Evolutionary conservation across 2,888 invertebrate genomes (phyloP).

Genomic region (Physocephala rufipes): DNA sequence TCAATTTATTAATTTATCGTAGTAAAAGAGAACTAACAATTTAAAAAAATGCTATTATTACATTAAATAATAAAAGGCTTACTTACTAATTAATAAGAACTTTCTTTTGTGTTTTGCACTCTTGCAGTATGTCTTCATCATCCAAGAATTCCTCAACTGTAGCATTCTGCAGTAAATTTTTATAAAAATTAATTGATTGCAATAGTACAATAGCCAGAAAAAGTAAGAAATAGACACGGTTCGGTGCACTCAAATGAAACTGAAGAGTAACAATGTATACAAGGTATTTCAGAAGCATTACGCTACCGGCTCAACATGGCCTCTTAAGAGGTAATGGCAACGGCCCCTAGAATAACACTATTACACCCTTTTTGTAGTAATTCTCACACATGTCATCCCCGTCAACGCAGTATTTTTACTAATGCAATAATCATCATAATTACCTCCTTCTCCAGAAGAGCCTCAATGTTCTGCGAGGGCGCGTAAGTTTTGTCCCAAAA

Average conservation of each 20-base stretch:
- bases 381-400: not conserved
- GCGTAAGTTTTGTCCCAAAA: slow-evolving; percentile 66
- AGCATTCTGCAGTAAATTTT: slow-evolving; percentile 75
- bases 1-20: not conserved
- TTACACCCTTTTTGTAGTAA: not conserved
- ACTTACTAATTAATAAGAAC: slow-evolving; percentile 93
- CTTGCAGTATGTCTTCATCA: slow-evolving; percentile 93
- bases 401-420: not conserved
- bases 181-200: slow-evolving; percentile 26
- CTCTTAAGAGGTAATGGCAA: not conserved
- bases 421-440: not conserved
- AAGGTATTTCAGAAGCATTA: slow-evolving; percentile 15
- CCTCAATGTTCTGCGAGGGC: slow-evolving; percentile 65
- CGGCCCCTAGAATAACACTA: slow-evolving; percentile 1
- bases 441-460: slow-evolving; percentile 62
- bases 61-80: slow-evolving; percentile 19
- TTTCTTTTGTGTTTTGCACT: slow-evolving; percentile 93
- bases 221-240: slow-evolving; percentile 3
- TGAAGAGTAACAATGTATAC: slow-evolving; percentile 5
- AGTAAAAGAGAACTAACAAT: not conserved
- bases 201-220: slow-evolving; percentile 16
- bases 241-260: slow-evolving; percentile 39
- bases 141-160: slow-evolving; percentile 90
- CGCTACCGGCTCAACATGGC: not conserved
- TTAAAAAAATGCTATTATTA: not conserved